Evolutionary conservation across 2,888 invertebrate genomes (phyloP), one percentile per base, ranked within the genome.

Genomic region (Venusia cambrica): DNA sequence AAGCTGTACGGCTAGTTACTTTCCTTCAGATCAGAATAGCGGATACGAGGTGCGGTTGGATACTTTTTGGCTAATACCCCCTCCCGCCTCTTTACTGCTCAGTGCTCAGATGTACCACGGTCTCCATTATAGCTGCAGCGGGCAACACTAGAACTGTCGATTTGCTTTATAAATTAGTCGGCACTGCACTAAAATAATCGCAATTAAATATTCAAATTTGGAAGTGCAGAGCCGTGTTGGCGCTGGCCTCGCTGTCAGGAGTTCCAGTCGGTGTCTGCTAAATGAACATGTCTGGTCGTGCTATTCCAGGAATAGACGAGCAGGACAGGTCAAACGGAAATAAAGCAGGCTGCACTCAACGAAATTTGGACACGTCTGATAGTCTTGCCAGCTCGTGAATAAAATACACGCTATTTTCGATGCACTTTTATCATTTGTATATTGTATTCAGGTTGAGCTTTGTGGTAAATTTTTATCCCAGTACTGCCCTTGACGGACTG

Each of bases 251-350:
- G 62, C 74, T 74, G 83, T 78, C 80, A 77, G 66, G 71, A 69
- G 63, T 73, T 74, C 75, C 80, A 76, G 77, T 77, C 57, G 72
- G 73, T 78, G 81, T 79, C 79, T 62, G 69, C 55, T 54, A 73
- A 78, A 72, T 70, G 74, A 78, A 83, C 80, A 78, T 64, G 79
- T 79, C 81, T 79, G 73, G 56, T 50, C 58, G 65, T 51, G 64
- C 68, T 73, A 67, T 73, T 74, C 67, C 68, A 73, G 75, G 76
- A 83, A 80, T 75, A 77, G 73, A 71, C 73, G 73, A 78, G 70
- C 74, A 73, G 65, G 78, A 74, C 79, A 73, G 80, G 75, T 83
- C 83, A 73, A 79, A 79, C 81, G 81, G 80, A 84, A 83, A 83
- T 83, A 84, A 80, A 81, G 74, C 78, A 70, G 66, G 64, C 76